Percentiles rank a stretch among this genome's conserved stretches.
phyloP scores from a whole-genome alignment of 1,140 invertebrate species.

The Lasioglossum albipes region DNA sequence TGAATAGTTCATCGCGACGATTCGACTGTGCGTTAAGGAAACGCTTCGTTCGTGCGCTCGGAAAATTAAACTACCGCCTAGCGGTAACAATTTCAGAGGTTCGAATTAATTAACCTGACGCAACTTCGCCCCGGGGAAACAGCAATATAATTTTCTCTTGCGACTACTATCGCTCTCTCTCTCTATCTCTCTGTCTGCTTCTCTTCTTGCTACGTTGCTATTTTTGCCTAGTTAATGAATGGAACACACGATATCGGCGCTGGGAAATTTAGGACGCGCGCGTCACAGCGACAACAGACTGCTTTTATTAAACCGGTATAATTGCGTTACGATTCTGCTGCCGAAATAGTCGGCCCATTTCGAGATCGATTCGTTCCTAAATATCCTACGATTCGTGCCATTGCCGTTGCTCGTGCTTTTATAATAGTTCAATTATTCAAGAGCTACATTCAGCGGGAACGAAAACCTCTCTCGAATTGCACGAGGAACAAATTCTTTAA shows the following conservation, averaged over 20 bases:
- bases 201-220: too few relatives aligned
- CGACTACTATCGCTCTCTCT: neutral
- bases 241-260: constrained; percentile 53
- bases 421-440: too few relatives aligned
- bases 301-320: constrained; percentile 30
- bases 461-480: too few relatives aligned
- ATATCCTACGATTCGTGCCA: too few relatives aligned
- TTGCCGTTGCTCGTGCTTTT: too few relatives aligned
- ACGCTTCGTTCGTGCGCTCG: neutral
- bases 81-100: constrained; percentile 5
- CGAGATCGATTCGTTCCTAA: too few relatives aligned
- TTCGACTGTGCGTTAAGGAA: too few relatives aligned
- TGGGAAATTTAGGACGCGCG: constrained; percentile 20
- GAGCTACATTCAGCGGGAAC: too few relatives aligned
- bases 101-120: constrained; percentile 32
- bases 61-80: constrained; percentile 29
- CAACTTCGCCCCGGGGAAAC: neutral
- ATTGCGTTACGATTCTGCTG: constrained; percentile 33
- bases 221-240: constrained; percentile 48
- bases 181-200: too few relatives aligned
- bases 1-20: too few relatives aligned
- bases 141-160: constrained; percentile 22
- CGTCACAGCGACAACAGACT: constrained; percentile 24
- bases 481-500: too few relatives aligned
- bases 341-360: constrained; percentile 10